These are phyloP conservation scores for Lophochroa leadbeateri DNA, from an alignment of 2,113 vertebrate species.

Conservation along the genomic window DNA sequence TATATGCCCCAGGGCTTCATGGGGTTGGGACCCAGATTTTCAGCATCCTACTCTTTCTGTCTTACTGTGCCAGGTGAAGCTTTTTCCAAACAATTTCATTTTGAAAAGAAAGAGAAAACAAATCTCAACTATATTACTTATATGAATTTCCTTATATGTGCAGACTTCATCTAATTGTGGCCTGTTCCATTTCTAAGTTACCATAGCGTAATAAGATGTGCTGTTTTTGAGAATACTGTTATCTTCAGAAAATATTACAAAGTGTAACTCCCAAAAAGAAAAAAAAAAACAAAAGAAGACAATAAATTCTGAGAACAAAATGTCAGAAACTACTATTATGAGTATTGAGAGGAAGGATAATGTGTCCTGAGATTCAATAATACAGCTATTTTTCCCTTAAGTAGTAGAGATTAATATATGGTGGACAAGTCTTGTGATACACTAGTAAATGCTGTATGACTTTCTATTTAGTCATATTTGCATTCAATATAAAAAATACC, in stretches of 20 bases:
- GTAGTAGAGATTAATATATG: background rate
- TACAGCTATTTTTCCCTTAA: background rate
- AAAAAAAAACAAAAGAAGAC: background rate
- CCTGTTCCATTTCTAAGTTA: background rate
- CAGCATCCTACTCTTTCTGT: background rate
- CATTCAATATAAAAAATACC: background rate
- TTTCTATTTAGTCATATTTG: background rate
- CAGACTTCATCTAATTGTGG: background rate
- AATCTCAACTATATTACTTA: background rate
- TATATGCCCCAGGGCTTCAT: background rate
- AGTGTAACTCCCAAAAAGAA: background rate
- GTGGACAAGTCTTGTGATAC: background rate
- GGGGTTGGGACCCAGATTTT: background rate
- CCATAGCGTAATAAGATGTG: background rate
- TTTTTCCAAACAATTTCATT: background rate
- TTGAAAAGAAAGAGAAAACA: background rate
- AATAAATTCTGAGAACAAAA: background rate
- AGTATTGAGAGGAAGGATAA: background rate
- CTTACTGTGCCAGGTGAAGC: fast-evolving
- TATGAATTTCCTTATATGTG: background rate
- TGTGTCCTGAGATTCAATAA: background rate
- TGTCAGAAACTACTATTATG: background rate
- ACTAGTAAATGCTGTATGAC: background rate
- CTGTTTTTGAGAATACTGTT: background rate
- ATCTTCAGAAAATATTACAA: background rate